phyloP scores from a whole-genome alignment of 2,797 vertebrate genomes.

The Sciurus vulgaris region DNA sequence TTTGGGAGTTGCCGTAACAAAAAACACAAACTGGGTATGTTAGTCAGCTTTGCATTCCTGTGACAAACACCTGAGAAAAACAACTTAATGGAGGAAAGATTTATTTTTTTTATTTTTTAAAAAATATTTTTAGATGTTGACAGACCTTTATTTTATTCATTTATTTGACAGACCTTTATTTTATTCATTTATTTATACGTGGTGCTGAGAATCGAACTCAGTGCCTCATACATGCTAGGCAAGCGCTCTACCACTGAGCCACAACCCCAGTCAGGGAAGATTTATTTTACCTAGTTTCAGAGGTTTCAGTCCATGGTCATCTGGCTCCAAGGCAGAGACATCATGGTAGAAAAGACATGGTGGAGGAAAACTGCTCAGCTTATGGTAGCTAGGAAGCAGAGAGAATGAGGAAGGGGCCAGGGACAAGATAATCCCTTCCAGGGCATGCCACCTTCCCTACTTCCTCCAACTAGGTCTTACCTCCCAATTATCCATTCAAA shows the following conservation, averaged over 20 bases:
- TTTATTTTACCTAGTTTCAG: background rate
- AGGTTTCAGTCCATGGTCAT: background rate
- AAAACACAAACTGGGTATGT: background rate
- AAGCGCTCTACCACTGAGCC: too few relatives aligned
- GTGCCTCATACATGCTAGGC: too few relatives aligned
- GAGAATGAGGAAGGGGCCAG: background rate
- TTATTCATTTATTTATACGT: too few relatives aligned
- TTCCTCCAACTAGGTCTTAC: background rate
- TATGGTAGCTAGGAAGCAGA: background rate
- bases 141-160: too few relatives aligned
- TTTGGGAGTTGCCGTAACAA: background rate
- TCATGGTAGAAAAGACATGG: background rate
- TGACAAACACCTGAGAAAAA: background rate
- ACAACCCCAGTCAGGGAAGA: too few relatives aligned
- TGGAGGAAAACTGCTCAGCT: background rate
- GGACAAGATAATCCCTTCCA: background rate
- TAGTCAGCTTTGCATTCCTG: background rate
- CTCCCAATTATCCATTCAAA: background rate
- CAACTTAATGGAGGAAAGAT: background rate
- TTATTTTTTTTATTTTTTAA: background rate
- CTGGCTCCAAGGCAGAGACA: background rate
- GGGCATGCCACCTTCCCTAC: background rate
- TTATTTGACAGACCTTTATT: too few relatives aligned
- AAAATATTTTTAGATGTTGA: too few relatives aligned
- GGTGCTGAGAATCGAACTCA: too few relatives aligned